Conservation (phyloP, 1,140 invertebrate genomes). For the Drosophila azteca region DNA sequence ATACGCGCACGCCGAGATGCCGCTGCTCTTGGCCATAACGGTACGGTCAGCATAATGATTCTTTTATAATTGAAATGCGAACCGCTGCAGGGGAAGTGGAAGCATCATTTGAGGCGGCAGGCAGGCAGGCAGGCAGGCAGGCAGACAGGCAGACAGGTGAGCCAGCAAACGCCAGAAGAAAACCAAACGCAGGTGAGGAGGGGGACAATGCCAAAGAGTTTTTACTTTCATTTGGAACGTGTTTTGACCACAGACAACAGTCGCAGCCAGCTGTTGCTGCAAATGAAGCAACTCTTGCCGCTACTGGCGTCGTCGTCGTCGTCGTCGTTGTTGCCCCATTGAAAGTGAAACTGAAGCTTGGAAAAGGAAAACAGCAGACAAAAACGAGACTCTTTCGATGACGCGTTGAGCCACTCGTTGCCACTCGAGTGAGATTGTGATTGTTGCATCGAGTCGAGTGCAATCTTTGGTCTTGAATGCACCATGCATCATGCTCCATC, state of each 20-base stretch:
- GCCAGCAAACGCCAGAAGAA: constrained; percentile 67
- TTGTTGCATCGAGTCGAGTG: constrained; percentile 37
- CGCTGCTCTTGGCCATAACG: constrained; percentile 55
- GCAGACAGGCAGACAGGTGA: constrained; percentile 56
- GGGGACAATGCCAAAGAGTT: constrained; percentile 75
- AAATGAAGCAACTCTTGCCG: constrained; percentile 69
- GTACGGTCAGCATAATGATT: constrained; percentile 64
- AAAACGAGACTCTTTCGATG: constrained; percentile 39
- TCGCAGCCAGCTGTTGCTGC: constrained; percentile 41
- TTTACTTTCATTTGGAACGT: constrained; percentile 81
- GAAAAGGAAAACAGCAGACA: constrained; percentile 41
- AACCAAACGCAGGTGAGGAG: constrained; percentile 35
- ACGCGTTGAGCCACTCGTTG: constrained; percentile 40
- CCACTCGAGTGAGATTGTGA: constrained; percentile 48
- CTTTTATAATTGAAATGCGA: constrained; percentile 69
- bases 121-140: no score
- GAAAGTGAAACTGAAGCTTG: constrained; percentile 69
- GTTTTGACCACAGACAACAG: constrained; percentile 61
- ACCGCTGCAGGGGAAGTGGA: constrained; percentile 13
- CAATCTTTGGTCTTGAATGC: constrained; percentile 19
- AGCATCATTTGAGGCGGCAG: constrained; percentile 12
- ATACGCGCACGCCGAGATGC: constrained; percentile 1
- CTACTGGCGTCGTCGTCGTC: constrained; percentile 4
- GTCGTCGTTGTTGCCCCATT: constrained; percentile 52
- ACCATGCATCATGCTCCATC: constrained; percentile 12